Percentiles rank a stretch among this genome's conserved stretches.
These are phyloP conservation scores for Sinocyclocheilus anophthalmus DNA, from an alignment of 2,113 vertebrate genomes.

Conservation along the genomic window DNA sequence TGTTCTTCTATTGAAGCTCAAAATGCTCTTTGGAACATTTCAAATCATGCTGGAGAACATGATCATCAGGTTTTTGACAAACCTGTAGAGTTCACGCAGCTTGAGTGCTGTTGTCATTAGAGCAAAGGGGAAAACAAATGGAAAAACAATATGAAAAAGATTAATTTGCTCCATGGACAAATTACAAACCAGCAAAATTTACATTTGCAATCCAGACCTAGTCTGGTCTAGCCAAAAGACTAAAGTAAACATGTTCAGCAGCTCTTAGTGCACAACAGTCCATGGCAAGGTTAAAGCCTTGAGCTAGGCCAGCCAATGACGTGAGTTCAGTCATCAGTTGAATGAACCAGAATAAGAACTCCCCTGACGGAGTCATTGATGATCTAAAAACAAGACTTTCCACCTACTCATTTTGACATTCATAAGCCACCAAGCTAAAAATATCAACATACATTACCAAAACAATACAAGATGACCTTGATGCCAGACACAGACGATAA, in stretches of 20 bases:
- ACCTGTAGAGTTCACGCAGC: not conserved
- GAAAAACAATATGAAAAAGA: not conserved
- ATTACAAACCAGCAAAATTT: not conserved
- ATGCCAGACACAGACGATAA: not conserved
- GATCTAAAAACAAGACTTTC: constrained; percentile 1
- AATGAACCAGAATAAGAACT: not conserved
- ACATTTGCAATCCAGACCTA: constrained; percentile 11
- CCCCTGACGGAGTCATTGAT: not conserved
- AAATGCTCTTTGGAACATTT: not conserved
- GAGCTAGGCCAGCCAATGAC: constrained; percentile 83
- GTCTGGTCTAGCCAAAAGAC: constrained; percentile 64
- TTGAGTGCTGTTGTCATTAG: not conserved
- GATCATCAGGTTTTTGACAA: not conserved
- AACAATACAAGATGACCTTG: constrained; percentile 12
- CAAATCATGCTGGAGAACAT: not conserved
- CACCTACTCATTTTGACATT: constrained; percentile 9
- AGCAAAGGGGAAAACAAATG: not conserved
- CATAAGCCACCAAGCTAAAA: not conserved
- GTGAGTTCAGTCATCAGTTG: constrained; percentile 80
- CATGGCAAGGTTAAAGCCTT: constrained; percentile 82
- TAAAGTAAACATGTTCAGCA: constrained; percentile 61
- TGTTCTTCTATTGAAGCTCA: not conserved
- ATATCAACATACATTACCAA: not conserved
- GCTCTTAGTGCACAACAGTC: constrained; percentile 48
- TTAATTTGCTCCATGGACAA: not conserved